Percentiles rank a stretch among this genome's conserved stretches.
These are phyloP conservation scores for Lacanobia wlatinum DNA, from an alignment of 2,888 invertebrate species.

Conservation along the genomic window DNA sequence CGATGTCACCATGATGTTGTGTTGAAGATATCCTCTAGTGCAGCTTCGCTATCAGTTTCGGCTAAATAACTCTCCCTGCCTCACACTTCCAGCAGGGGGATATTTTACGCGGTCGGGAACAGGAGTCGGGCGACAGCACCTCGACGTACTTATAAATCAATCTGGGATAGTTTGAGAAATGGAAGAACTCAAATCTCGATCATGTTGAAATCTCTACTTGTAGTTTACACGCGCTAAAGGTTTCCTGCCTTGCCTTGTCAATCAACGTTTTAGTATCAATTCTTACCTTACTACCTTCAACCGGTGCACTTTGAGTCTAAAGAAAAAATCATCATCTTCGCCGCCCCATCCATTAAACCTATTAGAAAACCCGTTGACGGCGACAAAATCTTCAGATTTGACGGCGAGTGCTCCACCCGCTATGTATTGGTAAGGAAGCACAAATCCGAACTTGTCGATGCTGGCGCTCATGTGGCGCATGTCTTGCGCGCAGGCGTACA, in stretches of 20 bases:
- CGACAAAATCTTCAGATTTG: conserved; percentile 76
- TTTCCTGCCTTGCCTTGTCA: background rate
- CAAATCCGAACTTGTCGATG: conserved; percentile 93
- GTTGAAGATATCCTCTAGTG: no score
- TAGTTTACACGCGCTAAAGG: background rate
- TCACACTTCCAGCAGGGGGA: no score
- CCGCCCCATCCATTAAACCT: conserved; percentile 85
- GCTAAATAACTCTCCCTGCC: no score
- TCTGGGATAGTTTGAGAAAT: background rate
- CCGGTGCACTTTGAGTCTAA: conserved; percentile 72
- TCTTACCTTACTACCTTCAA: conserved; percentile 78
- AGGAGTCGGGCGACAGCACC: no score
- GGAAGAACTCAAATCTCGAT: background rate
- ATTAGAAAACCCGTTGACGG: conserved; percentile 85
- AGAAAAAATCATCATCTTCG: conserved; percentile 86
- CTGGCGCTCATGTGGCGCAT: conserved; percentile 97
- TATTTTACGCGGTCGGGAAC: no score
- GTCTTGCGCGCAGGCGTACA: conserved; percentile 94
- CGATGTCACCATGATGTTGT: no score
- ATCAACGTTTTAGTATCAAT: background rate
- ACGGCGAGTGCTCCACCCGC: conserved; percentile 84
- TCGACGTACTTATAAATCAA: no score
- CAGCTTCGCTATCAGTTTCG: no score
- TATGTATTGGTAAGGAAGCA: conserved; percentile 60
- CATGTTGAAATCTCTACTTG: background rate